phyloP scores from a whole-genome alignment of 1,140 invertebrate species.

The Notospermus geniculatus region DNA sequence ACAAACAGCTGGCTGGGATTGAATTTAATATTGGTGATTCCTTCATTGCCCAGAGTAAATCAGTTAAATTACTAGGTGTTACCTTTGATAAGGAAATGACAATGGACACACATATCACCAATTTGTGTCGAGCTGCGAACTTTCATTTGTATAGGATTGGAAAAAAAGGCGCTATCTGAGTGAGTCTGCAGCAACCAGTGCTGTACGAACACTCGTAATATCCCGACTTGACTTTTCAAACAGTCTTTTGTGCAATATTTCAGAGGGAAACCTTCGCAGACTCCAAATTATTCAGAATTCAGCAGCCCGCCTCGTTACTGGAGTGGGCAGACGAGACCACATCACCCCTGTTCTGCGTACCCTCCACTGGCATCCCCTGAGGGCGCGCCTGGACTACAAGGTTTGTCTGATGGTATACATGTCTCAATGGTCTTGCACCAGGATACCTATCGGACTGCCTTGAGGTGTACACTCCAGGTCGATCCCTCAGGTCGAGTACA shows the following conservation, averaged over 20 bases:
- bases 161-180: neutral
- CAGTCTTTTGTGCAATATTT: neutral
- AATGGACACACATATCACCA: conserved; percentile 1
- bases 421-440: neutral
- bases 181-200: neutral
- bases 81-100: conserved; percentile 4
- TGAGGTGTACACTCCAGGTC: neutral
- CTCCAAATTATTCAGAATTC: neutral
- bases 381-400: neutral
- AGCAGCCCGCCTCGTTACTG: neutral
- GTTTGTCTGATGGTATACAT: neutral
- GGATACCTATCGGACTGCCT: neutral
- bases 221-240: neutral
- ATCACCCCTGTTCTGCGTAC: neutral
- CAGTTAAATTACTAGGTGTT: neutral
- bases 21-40: conserved; percentile 3
- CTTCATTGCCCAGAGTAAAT: neutral
- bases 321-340: neutral
- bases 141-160: neutral
- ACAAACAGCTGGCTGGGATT: neutral
- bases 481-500: neutral
- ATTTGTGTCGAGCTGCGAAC: conserved; percentile 2
- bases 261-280: neutral
- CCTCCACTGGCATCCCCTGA: conserved; percentile 1
- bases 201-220: neutral